Base-by-base conservation (phyloP, 2,888 invertebrate genomes). In the Mechanitis mazaeus region DNA sequence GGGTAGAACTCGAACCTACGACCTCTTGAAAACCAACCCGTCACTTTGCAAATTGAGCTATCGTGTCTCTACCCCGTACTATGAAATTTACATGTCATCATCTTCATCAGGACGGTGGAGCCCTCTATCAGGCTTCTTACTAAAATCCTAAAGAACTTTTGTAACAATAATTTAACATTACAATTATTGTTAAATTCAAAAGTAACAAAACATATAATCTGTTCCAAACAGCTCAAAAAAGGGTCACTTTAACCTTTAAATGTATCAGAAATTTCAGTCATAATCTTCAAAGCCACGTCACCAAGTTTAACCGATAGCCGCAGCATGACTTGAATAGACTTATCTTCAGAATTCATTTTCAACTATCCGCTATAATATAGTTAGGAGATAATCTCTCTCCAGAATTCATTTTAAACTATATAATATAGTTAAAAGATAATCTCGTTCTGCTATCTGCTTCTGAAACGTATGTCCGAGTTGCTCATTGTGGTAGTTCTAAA, bases 271-370 rank as follows among this genome's bases (percentile, higher is more conserved):
- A 45, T 47, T 60, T 56, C 58, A 55, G 59, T 61, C 58, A 57
- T 63, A 65, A 63, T 58, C 56, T 56, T 31, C 47, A 35, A 59
- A 63, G 31, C 12, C 33, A 45, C 46, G 59, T 47, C 55, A n/a
- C 50, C 5, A 61, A 61, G 56, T 64, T 63, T 54, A 50, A 55
- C 45, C 56, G 62, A 65, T 63, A 63, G 63, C 58, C 62, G 33
- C 60, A 53, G 53, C 55, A 53, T 20, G 53, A 56, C 31, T 50
- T 45, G 47, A 50, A 31, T n/a, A n/a, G 50, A 3, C 31, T 55
- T 63, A 60, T 63, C 63, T 55, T 12, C 56, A 50, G 55, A 60
- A 60, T 55, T 55, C 60, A 33, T 60, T 60, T 59, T 38, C 57
- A 60, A 57, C 56, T 63, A 31, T 7, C 28, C 7, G 3, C 3